Evolutionary conservation across 30 jellyfish, hydroid and myxozoan species (phyloP), one percentile per base, ranked within the genome.

Genomic region (Aurelia aurita): DNA sequence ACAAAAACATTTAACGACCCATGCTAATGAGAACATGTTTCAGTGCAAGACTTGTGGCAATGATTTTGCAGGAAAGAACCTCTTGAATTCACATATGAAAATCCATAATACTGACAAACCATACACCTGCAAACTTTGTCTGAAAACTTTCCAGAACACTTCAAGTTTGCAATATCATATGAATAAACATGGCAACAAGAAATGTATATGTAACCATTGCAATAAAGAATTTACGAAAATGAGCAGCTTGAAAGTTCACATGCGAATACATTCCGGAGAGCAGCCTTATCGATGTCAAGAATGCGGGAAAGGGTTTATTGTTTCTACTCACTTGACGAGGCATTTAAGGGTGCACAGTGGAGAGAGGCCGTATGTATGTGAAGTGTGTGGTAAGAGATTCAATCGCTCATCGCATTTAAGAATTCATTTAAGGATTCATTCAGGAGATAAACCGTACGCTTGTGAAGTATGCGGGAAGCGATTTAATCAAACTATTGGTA

Each of bases 401-500:
- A 85, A 85, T 39, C 75, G 88, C 25, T 85, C 89, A 1, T 73
- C 95, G 47, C 88, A 85, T 66, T 59, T 85, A 39, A 51, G 89
- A 15, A 85, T 75, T 31, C 95, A 85, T 62, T 85, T 35, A 15
- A 70, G 95, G n/a, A 74, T 85, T 43, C 95, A 85, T 72, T 69
- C 83, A n/a, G 95, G 95, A 1, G 95, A 85, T 32, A 85, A 85
- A 45, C 95, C 95, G 15, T 85, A 85, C 28, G 79, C 74, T 51
- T 85, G 95, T 35, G 85, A 73, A 35, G 65, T 73, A 9, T 85
- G 95, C 68, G 87, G 87, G 12, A 83, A 83, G 54, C 35, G 87
- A 70, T 83, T 83, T 66, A 83, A 70, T 31, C 93, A 83, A 66
- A 83, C 93, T 18, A 82, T 83, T 1, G 44, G 85, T 12, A 57